Base-by-base conservation (phyloP, 1,140 invertebrate species). In the Eumeta japonica region DNA sequence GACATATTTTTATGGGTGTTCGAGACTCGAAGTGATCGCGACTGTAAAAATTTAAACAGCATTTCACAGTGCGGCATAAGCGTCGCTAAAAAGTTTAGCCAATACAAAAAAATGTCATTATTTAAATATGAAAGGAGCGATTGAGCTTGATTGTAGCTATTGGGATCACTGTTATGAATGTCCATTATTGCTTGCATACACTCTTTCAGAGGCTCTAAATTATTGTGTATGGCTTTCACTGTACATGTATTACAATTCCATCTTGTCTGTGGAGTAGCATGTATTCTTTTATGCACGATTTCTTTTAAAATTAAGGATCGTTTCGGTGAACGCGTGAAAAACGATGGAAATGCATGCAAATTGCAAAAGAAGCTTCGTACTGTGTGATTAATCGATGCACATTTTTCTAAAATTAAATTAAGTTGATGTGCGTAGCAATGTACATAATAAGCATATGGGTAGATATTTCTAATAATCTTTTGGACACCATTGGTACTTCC, bases 41-140 rank as follows among this genome's bases (percentile, higher is more conserved):
- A 19, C 28, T 41, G 39, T 16, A 41, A 20, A 28, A 29, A 36
- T 41, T 41, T 41, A 16, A 41, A 41, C 34, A 41, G 16, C n/a
- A 31, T 41, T 31, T 41, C 39, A 29, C 39, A 41, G 33, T 35
- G 39, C 16, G 39, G 39, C 39, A 41, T 18, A 28, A 41, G 32
- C 2, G 20, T 35, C 34, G 32, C 33, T 11, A 41, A 41, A 30
- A 41, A 41, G 33, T 41, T 29, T 16, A 41, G 34, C 39, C 39
- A 35, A 31, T 41, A 35, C 28, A 35, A 29, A 30, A 35, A 41
- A 30, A 17, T 29, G 24, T 35, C 34, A 36, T 41, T 36, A 16
- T 35, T 29, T 30, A 41, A 29, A 30, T 35, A 41, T 18, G 33
- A 35, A 10, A 41, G 33, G 16, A 41, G 34, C 33, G 18, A 12